Conservation (phyloP, 2,888 invertebrate species). For the Drosophila helvetica region DNA sequence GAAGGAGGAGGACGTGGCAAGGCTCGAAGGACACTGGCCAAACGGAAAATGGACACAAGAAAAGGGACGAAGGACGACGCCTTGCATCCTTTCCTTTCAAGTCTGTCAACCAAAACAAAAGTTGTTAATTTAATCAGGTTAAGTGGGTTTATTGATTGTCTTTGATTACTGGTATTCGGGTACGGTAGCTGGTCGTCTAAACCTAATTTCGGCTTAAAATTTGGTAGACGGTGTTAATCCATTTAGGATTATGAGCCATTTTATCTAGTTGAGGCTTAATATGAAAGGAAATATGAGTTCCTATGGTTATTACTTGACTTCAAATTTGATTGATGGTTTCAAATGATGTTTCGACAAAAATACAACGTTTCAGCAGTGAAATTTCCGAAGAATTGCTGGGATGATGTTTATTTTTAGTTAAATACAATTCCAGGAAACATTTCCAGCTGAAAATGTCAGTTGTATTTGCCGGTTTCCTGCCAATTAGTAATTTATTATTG, state of each 20-base stretch:
- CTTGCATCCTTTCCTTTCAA: slow-evolving; percentile 14
- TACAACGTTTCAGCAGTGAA: background rate
- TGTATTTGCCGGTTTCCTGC: background rate
- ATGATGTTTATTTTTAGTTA: background rate
- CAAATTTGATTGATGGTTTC: too few relatives aligned
- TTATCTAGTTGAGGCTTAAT: slow-evolving; percentile 3
- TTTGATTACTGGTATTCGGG: slow-evolving; percentile 6
- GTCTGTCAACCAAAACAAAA: slow-evolving; percentile 32
- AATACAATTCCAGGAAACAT: background rate
- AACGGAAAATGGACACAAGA: slow-evolving; percentile 4
- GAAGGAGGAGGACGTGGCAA: background rate
- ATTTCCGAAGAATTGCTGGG: background rate
- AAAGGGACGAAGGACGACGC: slow-evolving; percentile 5
- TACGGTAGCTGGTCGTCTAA: background rate
- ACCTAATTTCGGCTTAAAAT: background rate
- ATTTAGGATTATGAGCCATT: slow-evolving; percentile 7
- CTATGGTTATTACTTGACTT: background rate
- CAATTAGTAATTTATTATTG: background rate
- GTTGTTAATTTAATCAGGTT: slow-evolving; percentile 64
- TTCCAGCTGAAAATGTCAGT: background rate
- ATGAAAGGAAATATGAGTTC: background rate
- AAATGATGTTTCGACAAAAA: too few relatives aligned
- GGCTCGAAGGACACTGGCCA: slow-evolving; percentile 3
- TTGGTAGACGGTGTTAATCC: slow-evolving; percentile 1
- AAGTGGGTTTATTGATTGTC: slow-evolving; percentile 48